Base-by-base conservation (phyloP, 1,140 invertebrate genomes). In the Papilio machaon region DNA sequence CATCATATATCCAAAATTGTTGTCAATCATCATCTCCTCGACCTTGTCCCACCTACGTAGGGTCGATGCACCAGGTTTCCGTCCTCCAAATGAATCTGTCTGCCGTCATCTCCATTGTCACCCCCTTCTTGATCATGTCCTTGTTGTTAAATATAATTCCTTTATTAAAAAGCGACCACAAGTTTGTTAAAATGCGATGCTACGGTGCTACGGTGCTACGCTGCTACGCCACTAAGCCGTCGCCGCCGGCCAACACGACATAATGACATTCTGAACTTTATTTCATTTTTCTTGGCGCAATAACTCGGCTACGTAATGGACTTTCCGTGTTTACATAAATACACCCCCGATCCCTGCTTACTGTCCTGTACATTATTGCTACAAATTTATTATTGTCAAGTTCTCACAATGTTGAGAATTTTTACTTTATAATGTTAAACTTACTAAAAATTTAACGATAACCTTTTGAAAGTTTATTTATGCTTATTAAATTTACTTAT, bases 241-340 rank as follows among this genome's bases (percentile, higher is more conserved):
- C 17, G 19, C 30, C 7, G 75, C 52, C 15, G 52, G 23, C n/a
- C 49, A 10, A 43, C 2, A 8, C 19, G 30, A 54, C 49, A 13
- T 30, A 54, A 49, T 35, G 47, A 76, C 43, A 76, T 76, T 49
- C 2, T 67, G 60, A 67, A 67, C 77, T 79, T 79, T 67, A 79
- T 47, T 67, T 19, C 38, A 79, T 79, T 79, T 47, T 79, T 79
- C 77, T 79, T 47, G 19, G 35, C 77, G 35, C 77, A 60, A 13
- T 67, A 47, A 79, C 60, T 49, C 43, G 77, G 19, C 58, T 67
- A 43, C 60, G 54, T 79, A 79, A 79, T 79, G 77, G 60, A 60
- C 60, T 79, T 79, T 64, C 60, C 77, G 52, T 79, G 47, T 49
- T 64, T 64, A 78, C 23, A 58, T 78, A 78, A 78, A 78, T 60